Percentiles rank a stretch among this genome's conserved stretches.
Evolutionary conservation across 2,797 vertebrate genomes (phyloP).

Genomic region (Hydrophis major): DNA sequence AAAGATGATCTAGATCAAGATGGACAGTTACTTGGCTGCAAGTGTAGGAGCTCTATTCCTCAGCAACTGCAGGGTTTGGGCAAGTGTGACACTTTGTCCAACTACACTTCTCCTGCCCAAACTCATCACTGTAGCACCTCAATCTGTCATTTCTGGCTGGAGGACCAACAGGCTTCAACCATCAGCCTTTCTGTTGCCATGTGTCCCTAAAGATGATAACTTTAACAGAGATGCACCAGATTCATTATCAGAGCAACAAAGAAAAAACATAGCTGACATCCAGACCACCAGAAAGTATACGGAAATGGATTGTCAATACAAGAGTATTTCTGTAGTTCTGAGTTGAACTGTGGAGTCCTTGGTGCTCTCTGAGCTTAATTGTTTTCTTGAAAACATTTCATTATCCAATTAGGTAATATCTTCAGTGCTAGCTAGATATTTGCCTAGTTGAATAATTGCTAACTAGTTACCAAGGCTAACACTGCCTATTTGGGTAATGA

Average conservation of each 20-base stretch:
- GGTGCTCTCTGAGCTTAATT: neutral
- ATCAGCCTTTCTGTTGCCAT: neutral
- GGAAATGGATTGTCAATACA: neutral
- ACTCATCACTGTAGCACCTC: neutral
- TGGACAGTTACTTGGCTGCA: neutral
- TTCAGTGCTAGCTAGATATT: neutral
- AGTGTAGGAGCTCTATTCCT: neutral
- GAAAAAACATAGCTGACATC: neutral
- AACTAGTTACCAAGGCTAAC: neutral
- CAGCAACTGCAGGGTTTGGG: neutral
- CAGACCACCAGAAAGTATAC: neutral
- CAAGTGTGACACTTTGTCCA: neutral
- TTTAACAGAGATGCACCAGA: neutral
- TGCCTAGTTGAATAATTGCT: neutral
- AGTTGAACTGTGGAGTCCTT: neutral
- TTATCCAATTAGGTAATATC: neutral
- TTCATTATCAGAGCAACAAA: neutral
- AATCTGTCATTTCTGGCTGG: neutral
- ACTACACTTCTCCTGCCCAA: neutral
- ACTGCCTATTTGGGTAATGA: neutral
- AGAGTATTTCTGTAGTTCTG: neutral
- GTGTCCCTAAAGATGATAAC: neutral
- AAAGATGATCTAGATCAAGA: neutral
- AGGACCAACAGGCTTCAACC: neutral
- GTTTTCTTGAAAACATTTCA: neutral